Evolutionary conservation across 2,113 vertebrate genomes (phyloP).

Genomic region (Alouatta palliata): DNA sequence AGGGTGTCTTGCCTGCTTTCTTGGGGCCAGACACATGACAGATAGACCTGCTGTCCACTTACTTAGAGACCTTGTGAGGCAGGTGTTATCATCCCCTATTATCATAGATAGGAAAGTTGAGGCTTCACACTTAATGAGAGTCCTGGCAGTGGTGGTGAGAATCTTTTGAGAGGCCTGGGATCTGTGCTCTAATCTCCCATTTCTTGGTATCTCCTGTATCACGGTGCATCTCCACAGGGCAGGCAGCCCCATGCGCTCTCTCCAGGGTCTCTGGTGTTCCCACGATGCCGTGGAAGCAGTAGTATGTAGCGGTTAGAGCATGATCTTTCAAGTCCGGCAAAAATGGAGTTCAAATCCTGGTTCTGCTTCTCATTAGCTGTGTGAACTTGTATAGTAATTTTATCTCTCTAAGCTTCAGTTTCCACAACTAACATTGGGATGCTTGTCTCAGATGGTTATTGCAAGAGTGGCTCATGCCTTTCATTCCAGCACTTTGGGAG

Average conservation of each 20-base stretch:
- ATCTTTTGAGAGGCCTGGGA: not conserved
- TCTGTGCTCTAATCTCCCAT: not conserved
- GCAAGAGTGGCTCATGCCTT: not conserved
- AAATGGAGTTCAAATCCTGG: not conserved
- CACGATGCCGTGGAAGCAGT: accelerated
- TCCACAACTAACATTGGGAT: not conserved
- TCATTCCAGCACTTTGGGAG: too few relatives aligned
- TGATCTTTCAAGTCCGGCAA: not conserved
- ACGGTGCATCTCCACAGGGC: not conserved
- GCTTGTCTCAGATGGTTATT: not conserved
- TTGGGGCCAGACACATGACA: not conserved
- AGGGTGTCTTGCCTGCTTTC: not conserved
- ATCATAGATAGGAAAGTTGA: not conserved
- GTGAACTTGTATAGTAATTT: not conserved
- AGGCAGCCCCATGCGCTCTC: not conserved
- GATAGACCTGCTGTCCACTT: too few relatives aligned
- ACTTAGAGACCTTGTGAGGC: not conserved
- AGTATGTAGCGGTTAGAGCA: not conserved
- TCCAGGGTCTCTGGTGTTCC: not conserved
- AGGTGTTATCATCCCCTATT: not conserved
- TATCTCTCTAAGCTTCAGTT: not conserved
- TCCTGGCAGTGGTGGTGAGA: not conserved
- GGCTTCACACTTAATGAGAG: not conserved
- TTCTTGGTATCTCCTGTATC: not conserved
- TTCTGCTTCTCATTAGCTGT: not conserved